Evolutionary conservation across 2,113 vertebrate genomes (phyloP).

Genomic region (Calcarius ornatus): DNA sequence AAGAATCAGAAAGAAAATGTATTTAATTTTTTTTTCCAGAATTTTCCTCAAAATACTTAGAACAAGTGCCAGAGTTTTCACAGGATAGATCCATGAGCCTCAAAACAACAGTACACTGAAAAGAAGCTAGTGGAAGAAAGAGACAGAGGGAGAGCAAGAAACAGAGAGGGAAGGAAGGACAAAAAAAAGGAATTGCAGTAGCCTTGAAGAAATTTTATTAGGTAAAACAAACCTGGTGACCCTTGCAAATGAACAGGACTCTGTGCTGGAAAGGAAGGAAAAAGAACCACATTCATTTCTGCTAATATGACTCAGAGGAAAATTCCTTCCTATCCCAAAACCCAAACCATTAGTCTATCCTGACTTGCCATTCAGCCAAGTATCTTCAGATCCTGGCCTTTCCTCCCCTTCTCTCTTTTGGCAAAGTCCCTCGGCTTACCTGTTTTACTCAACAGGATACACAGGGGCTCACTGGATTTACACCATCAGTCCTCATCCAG

Average conservation of each 20-base stretch:
- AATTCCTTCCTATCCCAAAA: slow-evolving; percentile 33
- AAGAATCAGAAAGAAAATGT: background rate
- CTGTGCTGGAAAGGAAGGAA: background rate
- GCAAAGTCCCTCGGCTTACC: background rate
- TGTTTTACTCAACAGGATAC: background rate
- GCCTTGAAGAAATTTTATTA: background rate
- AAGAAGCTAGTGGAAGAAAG: background rate
- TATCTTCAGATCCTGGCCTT: background rate
- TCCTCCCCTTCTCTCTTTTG: background rate
- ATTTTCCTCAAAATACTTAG: background rate
- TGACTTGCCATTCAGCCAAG: background rate
- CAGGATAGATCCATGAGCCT: background rate
- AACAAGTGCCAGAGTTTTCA: background rate
- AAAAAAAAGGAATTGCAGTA: background rate
- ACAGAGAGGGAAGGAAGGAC: background rate
- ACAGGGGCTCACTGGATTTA: background rate
- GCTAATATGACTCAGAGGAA: slow-evolving; percentile 23
- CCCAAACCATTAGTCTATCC: background rate
- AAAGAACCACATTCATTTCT: background rate
- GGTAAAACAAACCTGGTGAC: background rate
- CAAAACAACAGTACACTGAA: background rate
- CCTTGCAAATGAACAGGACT: background rate
- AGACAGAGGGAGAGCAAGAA: fast-evolving
- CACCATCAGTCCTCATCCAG: background rate
- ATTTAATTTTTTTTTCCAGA: background rate